Percentiles rank a stretch among this genome's conserved stretches.
phyloP scores from a whole-genome alignment of 2,797 vertebrate species.

The Octomys mimax region DNA sequence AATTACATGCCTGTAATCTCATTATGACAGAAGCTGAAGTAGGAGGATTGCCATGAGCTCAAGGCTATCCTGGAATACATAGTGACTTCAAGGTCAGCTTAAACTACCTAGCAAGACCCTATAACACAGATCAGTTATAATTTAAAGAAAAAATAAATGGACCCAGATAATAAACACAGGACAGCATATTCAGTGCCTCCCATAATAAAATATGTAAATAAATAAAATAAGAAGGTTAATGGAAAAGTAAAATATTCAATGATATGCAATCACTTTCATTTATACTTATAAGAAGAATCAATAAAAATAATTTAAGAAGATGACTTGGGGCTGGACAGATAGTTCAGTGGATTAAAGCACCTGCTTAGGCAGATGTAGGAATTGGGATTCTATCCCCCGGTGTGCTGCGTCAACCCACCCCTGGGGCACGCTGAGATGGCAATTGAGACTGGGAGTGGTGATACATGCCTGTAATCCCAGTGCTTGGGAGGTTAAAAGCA shows the following conservation, averaged over 20 bases:
- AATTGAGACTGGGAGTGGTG: too few relatives aligned
- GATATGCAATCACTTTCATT: neutral
- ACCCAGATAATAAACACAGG: neutral
- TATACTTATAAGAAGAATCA: neutral
- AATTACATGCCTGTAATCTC: neutral
- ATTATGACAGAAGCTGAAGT: neutral
- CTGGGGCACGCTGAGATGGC: too few relatives aligned
- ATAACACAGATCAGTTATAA: neutral
- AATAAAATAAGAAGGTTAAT: constrained; percentile 26
- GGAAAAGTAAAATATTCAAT: constrained; percentile 41
- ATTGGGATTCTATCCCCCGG: too few relatives aligned
- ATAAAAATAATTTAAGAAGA: neutral
- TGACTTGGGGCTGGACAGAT: too few relatives aligned
- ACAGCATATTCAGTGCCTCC: neutral
- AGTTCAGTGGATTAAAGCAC: too few relatives aligned
- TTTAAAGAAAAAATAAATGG: neutral
- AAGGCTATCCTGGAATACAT: neutral
- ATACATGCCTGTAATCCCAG: too few relatives aligned
- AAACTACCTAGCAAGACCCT: neutral
- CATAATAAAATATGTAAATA: neutral
- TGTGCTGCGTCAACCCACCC: too few relatives aligned
- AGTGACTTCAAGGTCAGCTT: neutral
- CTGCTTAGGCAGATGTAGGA: too few relatives aligned
- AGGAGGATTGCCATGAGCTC: neutral
- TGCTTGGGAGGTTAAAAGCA: too few relatives aligned